Evolutionary conservation across 2,888 invertebrate genomes (phyloP).

Genomic region (Onthophagus sagittarius): DNA sequence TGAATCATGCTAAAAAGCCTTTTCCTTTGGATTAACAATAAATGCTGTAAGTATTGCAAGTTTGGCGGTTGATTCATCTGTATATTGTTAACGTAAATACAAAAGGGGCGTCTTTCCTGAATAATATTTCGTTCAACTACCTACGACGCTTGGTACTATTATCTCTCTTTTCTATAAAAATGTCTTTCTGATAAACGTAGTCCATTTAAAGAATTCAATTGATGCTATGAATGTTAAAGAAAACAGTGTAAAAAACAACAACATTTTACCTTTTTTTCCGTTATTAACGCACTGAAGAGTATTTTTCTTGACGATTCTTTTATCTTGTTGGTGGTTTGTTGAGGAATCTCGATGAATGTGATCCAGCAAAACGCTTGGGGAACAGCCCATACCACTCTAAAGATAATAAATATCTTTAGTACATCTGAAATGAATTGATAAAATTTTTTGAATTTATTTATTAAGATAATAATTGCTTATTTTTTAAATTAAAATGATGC

Average conservation of each 20-base stretch:
- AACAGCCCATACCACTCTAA: constrained; percentile 56
- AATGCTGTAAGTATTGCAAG: too few species aligned
- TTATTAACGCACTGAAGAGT: constrained; percentile 25
- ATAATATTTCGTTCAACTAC: too few species aligned
- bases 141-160: too few species aligned
- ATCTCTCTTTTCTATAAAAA: too few species aligned
- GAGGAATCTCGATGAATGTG: constrained; percentile 57
- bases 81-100: too few species aligned
- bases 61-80: too few species aligned
- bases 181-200: too few species aligned
- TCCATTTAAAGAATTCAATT: too few species aligned
- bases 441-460: not conserved
- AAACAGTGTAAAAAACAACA: not conserved
- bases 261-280: constrained; percentile 35
- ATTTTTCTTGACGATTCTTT: constrained; percentile 31
- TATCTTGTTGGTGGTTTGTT: constrained; percentile 34
- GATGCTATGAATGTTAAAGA: not conserved
- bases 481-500: not conserved
- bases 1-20: too few species aligned
- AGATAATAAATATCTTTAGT: constrained; percentile 11
- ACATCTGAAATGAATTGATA: not conserved
- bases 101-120: too few species aligned
- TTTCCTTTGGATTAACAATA: too few species aligned
- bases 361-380: constrained; percentile 61
- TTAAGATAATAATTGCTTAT: too few species aligned